phyloP scores from a whole-genome alignment of 1,140 invertebrate genomes.

The Armadillidium nasatum region DNA sequence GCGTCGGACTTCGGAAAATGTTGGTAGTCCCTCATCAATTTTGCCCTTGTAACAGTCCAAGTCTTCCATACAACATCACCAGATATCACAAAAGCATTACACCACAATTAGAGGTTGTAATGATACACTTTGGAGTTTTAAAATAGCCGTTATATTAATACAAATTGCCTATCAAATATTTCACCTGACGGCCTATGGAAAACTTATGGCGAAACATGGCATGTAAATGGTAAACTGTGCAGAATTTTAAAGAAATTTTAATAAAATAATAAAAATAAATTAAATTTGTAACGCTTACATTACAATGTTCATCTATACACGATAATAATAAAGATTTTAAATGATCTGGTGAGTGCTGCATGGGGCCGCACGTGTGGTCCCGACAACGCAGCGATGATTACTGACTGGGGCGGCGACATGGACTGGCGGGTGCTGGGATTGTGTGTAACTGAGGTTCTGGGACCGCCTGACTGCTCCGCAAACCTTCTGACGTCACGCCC shows the following conservation, averaged over 20 bases:
- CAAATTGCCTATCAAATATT: constrained; percentile 26
- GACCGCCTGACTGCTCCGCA: constrained; percentile 39
- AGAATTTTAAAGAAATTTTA: no score
- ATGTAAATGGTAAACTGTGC: constrained; percentile 28
- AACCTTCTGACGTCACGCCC: constrained; percentile 40
- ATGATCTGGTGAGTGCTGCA: constrained; percentile 44
- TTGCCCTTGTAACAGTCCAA: constrained; percentile 31
- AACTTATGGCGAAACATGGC: constrained; percentile 33
- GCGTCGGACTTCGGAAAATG: constrained; percentile 40
- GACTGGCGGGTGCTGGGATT: constrained; percentile 45
- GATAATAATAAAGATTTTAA: constrained; percentile 43
- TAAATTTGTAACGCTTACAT: constrained; percentile 37
- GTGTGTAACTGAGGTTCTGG: constrained; percentile 45
- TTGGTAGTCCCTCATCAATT: constrained; percentile 34
- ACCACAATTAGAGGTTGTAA: constrained; percentile 30
- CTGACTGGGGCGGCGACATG: constrained; percentile 46
- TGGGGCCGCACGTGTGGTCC: constrained; percentile 45
- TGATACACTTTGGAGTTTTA: constrained; percentile 28
- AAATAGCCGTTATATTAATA: constrained; percentile 20
- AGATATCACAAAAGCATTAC: constrained; percentile 32
- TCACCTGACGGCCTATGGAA: constrained; percentile 40
- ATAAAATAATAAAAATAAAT: background rate
- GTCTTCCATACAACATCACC: constrained; percentile 30
- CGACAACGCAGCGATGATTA: constrained; percentile 45
- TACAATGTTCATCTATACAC: constrained; percentile 43